Evolutionary conservation across 1,140 invertebrate genomes (phyloP), one percentile per base, ranked within the genome.

Genomic region (Antheraea pernyi): DNA sequence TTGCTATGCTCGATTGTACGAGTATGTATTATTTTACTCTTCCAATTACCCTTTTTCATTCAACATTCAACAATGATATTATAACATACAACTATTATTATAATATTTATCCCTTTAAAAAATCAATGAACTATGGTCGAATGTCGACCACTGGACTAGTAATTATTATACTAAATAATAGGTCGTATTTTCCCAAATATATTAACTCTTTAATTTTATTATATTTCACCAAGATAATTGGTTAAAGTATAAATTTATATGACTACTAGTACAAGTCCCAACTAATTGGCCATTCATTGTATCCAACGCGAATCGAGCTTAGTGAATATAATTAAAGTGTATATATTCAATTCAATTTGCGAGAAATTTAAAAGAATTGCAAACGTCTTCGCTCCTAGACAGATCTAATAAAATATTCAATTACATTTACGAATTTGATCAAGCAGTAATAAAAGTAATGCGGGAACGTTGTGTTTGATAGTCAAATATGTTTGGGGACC

Each of bases 401-500:
- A 36, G 37, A 61, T 61, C 19, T 9, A 63, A 63, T 63, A 63
- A 63, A 63, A 37, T 63, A 63, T 10, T 37, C 61, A 63, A 63
- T 63, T 63, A 63, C 61, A 63, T 63, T 63, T 63, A 63, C 30
- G 16, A 61, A 61, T 63, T 63, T 19, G 19, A 61, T 61, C 59
- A 61, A 61, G 59, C 59, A 37, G 61, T 13, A 63, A 63, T 63
- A 63, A 63, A 63, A 37, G 61, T 63, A 63, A 63, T 63, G 61
- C n/a, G 30, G 37, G 16, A 37, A 37, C 11, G 61, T 63, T 61
- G 59, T 37, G 61, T 65, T 65, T 48, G 42, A 48, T 65, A 46
- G 64, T 48, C 18, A 39, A 48, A 48, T 65, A 69, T 69, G 60
- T 69, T 69, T 65, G 48, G 69, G 63, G 39, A 62, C 37, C 63